These are phyloP conservation scores for Drosophila greeni DNA, from an alignment of 2,888 invertebrate genomes.

Conservation along the genomic window DNA sequence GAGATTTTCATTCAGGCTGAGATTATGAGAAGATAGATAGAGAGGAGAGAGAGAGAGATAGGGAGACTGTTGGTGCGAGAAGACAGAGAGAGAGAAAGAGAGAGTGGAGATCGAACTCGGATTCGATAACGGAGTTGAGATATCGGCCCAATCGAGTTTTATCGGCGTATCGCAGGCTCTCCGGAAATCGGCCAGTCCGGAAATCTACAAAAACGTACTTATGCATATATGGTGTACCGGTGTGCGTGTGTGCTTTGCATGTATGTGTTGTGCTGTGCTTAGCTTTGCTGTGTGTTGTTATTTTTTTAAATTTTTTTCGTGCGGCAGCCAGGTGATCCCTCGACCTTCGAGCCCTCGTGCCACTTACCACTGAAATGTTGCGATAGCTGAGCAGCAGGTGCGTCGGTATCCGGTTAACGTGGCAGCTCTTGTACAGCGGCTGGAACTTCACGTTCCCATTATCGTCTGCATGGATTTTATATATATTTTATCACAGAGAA, in stretches of 20 bases:
- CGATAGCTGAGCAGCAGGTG: conserved; percentile 86
- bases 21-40: conserved; percentile 35
- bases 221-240: conserved; percentile 25
- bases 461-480: conserved; percentile 80
- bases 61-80: conserved; percentile 17
- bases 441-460: conserved; percentile 83
- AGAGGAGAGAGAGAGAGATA: conserved; percentile 11
- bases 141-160: conserved; percentile 22
- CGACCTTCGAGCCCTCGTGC: conserved; percentile 76
- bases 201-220: conserved; percentile 30
- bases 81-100: conserved; percentile 34
- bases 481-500: conserved; percentile 11
- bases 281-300: conserved; percentile 13
- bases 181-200: conserved; percentile 26
- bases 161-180: conserved; percentile 24
- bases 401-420: conserved; percentile 84
- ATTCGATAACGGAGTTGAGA: conserved; percentile 20
- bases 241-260: conserved; percentile 29
- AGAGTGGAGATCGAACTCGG: conserved; percentile 18
- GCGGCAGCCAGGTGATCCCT: conserved; percentile 36
- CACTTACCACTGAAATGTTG: conserved; percentile 86
- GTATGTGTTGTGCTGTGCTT: conserved; percentile 39
- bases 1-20: conserved; percentile 23
- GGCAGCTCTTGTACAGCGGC: conserved; percentile 87
- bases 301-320: conserved; percentile 12